These are phyloP conservation scores for Latheticus oryzae DNA, from an alignment of 2,888 invertebrate species.

Conservation along the genomic window DNA sequence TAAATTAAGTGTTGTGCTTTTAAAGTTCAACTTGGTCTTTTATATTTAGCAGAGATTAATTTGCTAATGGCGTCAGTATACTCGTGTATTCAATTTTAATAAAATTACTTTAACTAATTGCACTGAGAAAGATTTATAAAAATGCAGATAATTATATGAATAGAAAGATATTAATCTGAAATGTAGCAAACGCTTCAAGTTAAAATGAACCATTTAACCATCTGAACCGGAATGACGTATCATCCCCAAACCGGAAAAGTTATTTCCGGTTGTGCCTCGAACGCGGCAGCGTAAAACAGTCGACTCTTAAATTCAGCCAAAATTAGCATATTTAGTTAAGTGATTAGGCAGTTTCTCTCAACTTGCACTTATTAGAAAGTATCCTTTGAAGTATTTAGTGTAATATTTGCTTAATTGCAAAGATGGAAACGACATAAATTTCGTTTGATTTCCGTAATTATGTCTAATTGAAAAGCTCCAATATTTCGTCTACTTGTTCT, in stretches of 20 bases:
- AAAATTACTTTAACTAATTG: no score
- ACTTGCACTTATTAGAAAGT: constrained; percentile 30
- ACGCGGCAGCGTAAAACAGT: constrained; percentile 48
- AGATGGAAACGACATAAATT: constrained; percentile 32
- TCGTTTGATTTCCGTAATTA: constrained; percentile 37
- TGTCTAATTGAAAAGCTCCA: constrained; percentile 37
- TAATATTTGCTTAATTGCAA: constrained; percentile 42
- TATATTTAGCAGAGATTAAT: no score
- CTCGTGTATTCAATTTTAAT: no score
- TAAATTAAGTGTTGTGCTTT: no score
- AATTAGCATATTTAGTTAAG: constrained; percentile 51
- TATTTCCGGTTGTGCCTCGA: constrained; percentile 49
- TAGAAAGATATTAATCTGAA: no score
- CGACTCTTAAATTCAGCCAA: constrained; percentile 49
- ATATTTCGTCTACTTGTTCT: constrained; percentile 32
- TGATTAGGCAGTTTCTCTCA: constrained; percentile 42
- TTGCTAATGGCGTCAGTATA: no score
- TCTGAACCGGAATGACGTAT: constrained; percentile 50
- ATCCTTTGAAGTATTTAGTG: constrained; percentile 47
- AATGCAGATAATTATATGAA: no score
- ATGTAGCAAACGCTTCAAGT: no score
- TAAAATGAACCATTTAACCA: constrained; percentile 47
- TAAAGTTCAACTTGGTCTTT: no score
- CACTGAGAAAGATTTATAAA: no score
- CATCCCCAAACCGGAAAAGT: constrained; percentile 49